These are phyloP conservation scores for Enteromius argenteus DNA, from an alignment of 2,797 vertebrate genomes.

Conservation along the genomic window DNA sequence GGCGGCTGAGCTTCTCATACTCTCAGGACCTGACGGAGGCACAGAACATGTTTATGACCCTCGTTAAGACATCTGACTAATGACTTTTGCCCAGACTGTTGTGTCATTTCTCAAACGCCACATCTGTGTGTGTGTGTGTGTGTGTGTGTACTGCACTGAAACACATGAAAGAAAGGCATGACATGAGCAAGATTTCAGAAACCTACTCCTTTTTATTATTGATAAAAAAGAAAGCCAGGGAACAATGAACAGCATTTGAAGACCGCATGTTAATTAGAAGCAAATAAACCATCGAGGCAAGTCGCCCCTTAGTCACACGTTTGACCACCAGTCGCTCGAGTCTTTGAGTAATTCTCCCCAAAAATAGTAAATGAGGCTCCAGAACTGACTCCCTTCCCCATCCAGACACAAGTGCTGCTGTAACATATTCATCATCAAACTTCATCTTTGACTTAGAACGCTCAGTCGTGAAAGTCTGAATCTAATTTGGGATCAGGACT, in stretches of 20 bases:
- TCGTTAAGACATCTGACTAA: background rate
- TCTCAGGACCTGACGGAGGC: background rate
- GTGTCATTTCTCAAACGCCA: constrained; percentile 1
- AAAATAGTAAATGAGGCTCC: background rate
- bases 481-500: background rate
- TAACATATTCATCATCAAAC: background rate
- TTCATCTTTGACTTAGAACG: background rate
- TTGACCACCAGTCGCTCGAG: constrained; percentile 18
- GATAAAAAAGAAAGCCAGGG: constrained; percentile 61
- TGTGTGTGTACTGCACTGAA: background rate
- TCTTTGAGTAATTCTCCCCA: background rate
- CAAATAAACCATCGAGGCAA: constrained; percentile 73
- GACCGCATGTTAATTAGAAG: constrained; percentile 50
- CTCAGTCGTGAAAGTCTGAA: background rate
- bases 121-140: background rate
- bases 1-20: background rate
- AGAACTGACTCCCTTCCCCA: background rate
- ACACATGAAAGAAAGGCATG: constrained; percentile 5
- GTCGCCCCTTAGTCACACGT: constrained; percentile 73
- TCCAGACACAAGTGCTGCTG: background rate
- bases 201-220: constrained; percentile 64
- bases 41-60: background rate
- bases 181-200: constrained; percentile 56
- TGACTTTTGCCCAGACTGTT: constrained; percentile 4
- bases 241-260: constrained; percentile 63